Evolutionary conservation across 2,113 vertebrate genomes (phyloP), one percentile per base, ranked within the genome.

Genomic region (Sebastes fasciatus): DNA sequence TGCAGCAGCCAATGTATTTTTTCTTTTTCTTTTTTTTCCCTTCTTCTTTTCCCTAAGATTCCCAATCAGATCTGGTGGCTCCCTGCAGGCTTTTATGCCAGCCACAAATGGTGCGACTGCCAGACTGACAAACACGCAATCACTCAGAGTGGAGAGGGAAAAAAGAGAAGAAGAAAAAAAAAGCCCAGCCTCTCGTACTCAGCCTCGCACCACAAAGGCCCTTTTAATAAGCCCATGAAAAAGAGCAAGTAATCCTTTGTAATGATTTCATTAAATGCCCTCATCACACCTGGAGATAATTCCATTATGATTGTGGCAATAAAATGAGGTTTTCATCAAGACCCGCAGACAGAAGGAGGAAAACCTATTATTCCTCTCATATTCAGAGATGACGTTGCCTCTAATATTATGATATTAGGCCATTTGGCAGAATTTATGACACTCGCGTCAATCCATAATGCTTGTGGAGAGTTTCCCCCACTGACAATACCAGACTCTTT

Each of bases 211-310:
- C 92, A 89, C 88, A 89, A 86, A 87, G 74, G 80, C 80, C 81
- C 87, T 91, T 93, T 92, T 93, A 93, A 93, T 93, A 94, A 93
- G 87, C 85, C 83, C 10, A 48, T 77, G 87, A 93, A 92, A 91
- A 88, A 89, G 91, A 91, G 91, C 86, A 91, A 87, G 92, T 92
- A 94, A 95, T 95, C 89, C 91, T 92, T 93, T 93, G 90, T 93
- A 94, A 95, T 94, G 93, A 94, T 94, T 95, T 95, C 93, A 94
- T 95, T 92, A 93, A 93, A 95, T 91, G 94, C 91, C 94, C 92
- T 92, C 92, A 94, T 95, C 93, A 94, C 93, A 96, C 94, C 94
- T 95, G 93, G 81, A 95, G 92, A 95, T 95, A 94, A 95, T 95
- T 94, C 93, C 93, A 95, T 96, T 95, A 95, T 92, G 90, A 93